Evolutionary conservation across 2,113 vertebrate genomes (phyloP).

Genomic region (Riparia riparia): DNA sequence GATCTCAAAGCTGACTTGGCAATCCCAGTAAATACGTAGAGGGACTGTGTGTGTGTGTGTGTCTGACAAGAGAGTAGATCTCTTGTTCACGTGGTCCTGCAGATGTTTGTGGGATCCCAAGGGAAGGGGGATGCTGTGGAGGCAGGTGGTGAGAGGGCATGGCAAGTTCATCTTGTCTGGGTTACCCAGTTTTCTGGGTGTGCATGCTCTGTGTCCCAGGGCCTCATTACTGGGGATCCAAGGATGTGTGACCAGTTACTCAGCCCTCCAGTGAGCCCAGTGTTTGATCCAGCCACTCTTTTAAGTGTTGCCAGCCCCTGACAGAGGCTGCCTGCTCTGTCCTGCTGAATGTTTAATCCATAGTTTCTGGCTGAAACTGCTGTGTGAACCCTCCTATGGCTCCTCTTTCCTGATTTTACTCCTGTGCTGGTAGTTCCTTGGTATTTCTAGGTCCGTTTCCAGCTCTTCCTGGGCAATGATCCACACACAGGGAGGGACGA

Average conservation of each 20-base stretch:
- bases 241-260: neutral
- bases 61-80: neutral
- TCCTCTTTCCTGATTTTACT: neutral
- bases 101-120: neutral
- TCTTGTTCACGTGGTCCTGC: rapidly evolving
- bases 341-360: neutral
- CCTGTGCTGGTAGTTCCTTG: neutral
- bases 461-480: rapidly evolving
- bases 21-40: neutral
- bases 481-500: neutral
- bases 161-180: neutral
- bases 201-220: neutral
- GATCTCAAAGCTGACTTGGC: neutral
- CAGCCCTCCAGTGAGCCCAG: neutral
- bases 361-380: neutral
- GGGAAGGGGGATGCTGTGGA: neutral
- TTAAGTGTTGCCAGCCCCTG: neutral
- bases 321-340: neutral
- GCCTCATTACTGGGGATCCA: rapidly evolving
- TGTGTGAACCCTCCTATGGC: neutral
- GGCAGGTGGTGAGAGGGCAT: neutral
- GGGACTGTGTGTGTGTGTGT: neutral
- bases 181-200: neutral
- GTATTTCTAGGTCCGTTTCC: neutral
- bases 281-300: neutral